A percentile compares a stretch with the other conserved stretches of the same genome.
phyloP scores from a whole-genome alignment of 2,113 vertebrate genomes.

The Marmota flaviventris region DNA sequence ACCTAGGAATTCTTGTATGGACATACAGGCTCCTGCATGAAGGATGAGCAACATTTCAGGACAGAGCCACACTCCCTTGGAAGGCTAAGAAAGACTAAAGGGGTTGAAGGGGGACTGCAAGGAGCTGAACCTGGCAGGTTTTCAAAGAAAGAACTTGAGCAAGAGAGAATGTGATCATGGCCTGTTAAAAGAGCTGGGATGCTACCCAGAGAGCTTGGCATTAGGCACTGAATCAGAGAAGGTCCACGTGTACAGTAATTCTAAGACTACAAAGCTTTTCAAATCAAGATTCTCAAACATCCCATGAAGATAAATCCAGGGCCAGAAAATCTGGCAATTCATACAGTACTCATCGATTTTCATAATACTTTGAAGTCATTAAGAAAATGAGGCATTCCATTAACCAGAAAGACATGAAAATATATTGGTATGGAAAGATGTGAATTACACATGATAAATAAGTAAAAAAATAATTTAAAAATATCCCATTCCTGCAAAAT shows the following conservation, averaged over 20 bases:
- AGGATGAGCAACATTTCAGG: not conserved
- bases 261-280: not conserved
- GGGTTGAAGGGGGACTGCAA: not conserved
- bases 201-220: not conserved
- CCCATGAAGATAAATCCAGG: rapidly evolving
- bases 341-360: not conserved
- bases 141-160: not conserved
- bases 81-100: not conserved
- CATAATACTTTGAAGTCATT: not conserved
- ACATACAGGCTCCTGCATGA: not conserved
- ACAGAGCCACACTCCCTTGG: not conserved
- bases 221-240: not conserved
- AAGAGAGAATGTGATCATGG: not conserved
- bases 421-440: not conserved
- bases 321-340: not conserved
- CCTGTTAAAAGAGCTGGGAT: not conserved
- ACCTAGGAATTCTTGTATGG: not conserved
- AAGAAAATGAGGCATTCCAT: slow-evolving; percentile 23
- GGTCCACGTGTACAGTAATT: not conserved
- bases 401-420: not conserved
- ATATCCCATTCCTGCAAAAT: not conserved
- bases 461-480: not conserved
- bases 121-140: not conserved
- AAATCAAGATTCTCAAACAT: not conserved
- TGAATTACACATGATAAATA: not conserved